Percentiles rank a stretch among this genome's conserved stretches.
These are phyloP conservation scores for Diuraphis noxia DNA, from an alignment of 1,140 invertebrate genomes.

Conservation along the genomic window DNA sequence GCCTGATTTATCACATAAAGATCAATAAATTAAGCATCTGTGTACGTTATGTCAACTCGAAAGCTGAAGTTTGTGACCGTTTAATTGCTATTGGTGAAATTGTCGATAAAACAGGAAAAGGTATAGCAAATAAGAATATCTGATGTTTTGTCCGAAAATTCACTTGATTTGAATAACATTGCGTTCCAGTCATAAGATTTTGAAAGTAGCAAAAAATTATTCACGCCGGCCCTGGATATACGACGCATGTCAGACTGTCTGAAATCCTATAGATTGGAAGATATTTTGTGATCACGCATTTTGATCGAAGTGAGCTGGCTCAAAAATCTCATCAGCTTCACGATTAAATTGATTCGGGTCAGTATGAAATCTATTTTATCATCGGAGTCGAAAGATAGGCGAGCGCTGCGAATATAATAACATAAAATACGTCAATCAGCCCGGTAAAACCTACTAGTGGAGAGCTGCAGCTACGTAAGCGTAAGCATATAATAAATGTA, in stretches of 20 bases:
- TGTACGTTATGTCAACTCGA: background rate
- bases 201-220: no score
- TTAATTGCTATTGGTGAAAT: background rate
- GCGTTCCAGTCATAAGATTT: no score
- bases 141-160: background rate
- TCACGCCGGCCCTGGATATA: no score
- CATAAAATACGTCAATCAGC: background rate
- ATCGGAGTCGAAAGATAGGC: background rate
- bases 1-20: slow-evolving; percentile 6
- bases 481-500: background rate
- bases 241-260: background rate
- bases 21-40: background rate
- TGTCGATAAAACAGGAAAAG: background rate
- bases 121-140: background rate
- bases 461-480: background rate
- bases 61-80: background rate
- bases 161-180: background rate
- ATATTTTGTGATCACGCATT: no score
- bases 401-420: background rate
- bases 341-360: background rate
- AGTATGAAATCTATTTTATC: background rate
- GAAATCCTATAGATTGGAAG: no score
- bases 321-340: background rate
- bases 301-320: background rate
- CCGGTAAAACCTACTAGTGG: background rate